Percentiles rank a stretch among this genome's conserved stretches.
These are phyloP conservation scores for Cervus canadensis DNA, from an alignment of 2,113 vertebrate species.

Conservation along the genomic window DNA sequence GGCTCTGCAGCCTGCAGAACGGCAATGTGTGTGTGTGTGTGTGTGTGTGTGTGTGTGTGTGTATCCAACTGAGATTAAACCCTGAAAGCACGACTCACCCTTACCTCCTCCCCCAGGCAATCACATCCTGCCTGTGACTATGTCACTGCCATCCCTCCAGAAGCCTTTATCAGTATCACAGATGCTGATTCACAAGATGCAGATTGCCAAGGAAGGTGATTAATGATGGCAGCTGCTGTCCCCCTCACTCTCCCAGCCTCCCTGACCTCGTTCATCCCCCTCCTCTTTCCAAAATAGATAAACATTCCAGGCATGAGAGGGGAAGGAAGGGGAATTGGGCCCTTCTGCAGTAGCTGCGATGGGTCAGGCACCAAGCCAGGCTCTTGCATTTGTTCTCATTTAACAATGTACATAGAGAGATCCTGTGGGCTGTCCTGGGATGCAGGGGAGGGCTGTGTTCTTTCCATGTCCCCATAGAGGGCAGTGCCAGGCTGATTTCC, in stretches of 20 bases:
- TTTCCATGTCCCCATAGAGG: not conserved
- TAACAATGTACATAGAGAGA: not conserved
- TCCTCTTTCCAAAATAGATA: not conserved
- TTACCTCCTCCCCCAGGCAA: not conserved
- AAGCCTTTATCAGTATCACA: constrained; percentile 42
- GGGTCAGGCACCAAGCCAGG: constrained; percentile 2
- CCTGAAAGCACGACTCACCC: not conserved
- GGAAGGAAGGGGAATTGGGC: not conserved
- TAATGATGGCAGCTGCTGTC: constrained; percentile 45
- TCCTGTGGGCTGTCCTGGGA: not conserved
- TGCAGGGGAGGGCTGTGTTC: not conserved
- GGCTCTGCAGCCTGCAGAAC: constrained; percentile 17
- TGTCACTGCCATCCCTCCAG: constrained; percentile 19
- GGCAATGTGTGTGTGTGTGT: not conserved
- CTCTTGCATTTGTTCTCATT: not conserved
- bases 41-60: not conserved
- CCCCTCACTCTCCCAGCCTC: not conserved
- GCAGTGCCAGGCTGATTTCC: constrained; percentile 22
- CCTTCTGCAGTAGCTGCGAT: not conserved
- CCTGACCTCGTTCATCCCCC: not conserved
- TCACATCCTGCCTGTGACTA: not conserved
- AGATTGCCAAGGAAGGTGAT: constrained; percentile 47
- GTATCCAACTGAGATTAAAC: constrained; percentile 4
- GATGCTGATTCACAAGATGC: constrained; percentile 56
- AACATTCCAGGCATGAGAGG: not conserved